Conservation (phyloP, 2,797 vertebrate genomes). For the Sylvia borin region DNA sequence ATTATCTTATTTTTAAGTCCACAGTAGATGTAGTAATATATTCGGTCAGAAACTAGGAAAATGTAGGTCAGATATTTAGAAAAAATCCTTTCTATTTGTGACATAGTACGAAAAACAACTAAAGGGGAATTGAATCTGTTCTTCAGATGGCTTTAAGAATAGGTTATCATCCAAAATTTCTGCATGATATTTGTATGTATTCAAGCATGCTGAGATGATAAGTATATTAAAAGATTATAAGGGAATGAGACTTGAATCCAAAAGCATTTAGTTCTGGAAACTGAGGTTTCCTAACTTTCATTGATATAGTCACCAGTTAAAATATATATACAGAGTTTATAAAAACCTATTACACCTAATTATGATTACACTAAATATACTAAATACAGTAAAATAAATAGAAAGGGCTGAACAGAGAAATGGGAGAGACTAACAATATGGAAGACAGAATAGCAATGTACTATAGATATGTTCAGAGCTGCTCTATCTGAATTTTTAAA, state of each 20-base stretch:
- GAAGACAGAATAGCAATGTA: not conserved
- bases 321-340: not conserved
- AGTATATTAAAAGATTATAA: constrained; percentile 38
- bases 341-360: not conserved
- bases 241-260: not conserved
- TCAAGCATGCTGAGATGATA: not conserved
- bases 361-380: not conserved
- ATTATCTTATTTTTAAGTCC: not conserved
- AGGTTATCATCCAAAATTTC: not conserved
- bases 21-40: not conserved
- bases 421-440: not conserved
- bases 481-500: not conserved
- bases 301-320: not conserved
- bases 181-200: not conserved
- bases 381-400: not conserved
- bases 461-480: not conserved
- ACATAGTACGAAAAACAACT: not conserved
- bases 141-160: not conserved
- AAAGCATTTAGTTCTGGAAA: constrained; percentile 14
- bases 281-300: not conserved
- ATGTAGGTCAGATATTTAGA: not conserved
- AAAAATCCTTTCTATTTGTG: not conserved
- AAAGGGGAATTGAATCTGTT: not conserved
- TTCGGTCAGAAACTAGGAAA: not conserved
- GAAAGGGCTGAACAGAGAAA: not conserved